Conservation (phyloP, 2,888 invertebrate genomes). For the Boloria euphrosyne region DNA sequence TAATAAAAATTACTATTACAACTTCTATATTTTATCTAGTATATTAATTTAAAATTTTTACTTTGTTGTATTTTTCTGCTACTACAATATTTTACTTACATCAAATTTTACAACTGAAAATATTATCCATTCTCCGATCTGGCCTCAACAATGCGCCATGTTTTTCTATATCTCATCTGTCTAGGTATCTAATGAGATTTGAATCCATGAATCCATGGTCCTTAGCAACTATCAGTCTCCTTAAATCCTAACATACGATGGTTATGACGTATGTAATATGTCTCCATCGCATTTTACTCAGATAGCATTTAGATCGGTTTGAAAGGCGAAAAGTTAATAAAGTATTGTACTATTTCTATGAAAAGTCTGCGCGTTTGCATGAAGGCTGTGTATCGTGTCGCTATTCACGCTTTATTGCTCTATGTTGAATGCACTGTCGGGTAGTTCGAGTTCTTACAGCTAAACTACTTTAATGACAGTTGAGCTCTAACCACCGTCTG, state of each 20-base stretch:
- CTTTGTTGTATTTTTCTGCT: too few relatives aligned
- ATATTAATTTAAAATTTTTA: neutral
- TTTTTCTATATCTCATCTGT: too few relatives aligned
- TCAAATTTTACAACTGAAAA: too few relatives aligned
- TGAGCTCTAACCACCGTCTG: conserved; percentile 44
- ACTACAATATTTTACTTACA: too few relatives aligned
- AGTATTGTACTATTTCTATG: conserved; percentile 48
- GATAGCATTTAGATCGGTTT: conserved; percentile 2
- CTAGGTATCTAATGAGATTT: too few relatives aligned
- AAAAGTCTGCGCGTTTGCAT: conserved; percentile 56
- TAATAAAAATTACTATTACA: too few relatives aligned
- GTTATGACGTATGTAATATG: neutral
- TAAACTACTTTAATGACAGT: conserved; percentile 39
- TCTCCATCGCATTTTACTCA: conserved; percentile 1
- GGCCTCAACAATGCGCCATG: too few relatives aligned
- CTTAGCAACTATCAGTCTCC: too few relatives aligned
- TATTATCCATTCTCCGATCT: too few relatives aligned
- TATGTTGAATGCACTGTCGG: conserved; percentile 42
- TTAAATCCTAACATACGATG: too few relatives aligned
- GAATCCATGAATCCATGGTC: too few relatives aligned
- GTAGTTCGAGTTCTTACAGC: conserved; percentile 41
- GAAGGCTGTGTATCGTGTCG: conserved; percentile 48
- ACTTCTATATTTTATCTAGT: too few relatives aligned
- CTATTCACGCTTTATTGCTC: conserved; percentile 52
- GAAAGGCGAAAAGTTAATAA: conserved; percentile 56